phyloP scores from a whole-genome alignment of 2,888 invertebrate genomes.

The Mantis religiosa region DNA sequence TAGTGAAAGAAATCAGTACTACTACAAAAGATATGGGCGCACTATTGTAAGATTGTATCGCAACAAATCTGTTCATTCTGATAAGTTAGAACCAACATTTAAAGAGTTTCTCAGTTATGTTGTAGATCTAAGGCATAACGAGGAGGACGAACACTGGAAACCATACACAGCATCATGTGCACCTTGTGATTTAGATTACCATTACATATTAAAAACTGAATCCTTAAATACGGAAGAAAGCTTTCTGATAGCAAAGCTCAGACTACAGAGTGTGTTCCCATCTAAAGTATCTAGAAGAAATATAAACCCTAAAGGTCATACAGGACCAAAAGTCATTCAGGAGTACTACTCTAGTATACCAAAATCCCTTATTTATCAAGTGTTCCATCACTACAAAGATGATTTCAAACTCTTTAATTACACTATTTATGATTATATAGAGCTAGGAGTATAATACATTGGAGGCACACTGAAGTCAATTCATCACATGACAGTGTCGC shows the following conservation, averaged over 20 bases:
- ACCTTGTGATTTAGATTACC: slow-evolving; percentile 49
- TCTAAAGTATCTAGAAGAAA: slow-evolving; percentile 32
- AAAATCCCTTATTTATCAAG: slow-evolving; percentile 35
- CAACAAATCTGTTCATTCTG: slow-evolving; percentile 20
- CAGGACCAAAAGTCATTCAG: slow-evolving; percentile 37
- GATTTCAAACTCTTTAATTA: slow-evolving; percentile 49
- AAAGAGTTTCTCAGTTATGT: slow-evolving; percentile 49
- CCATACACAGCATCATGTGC: slow-evolving; percentile 46
- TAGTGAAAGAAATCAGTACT: slow-evolving; percentile 39
- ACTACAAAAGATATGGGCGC: slow-evolving; percentile 40
- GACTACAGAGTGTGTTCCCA: slow-evolving; percentile 35
- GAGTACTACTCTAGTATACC: slow-evolving; percentile 40
- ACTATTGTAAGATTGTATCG: slow-evolving; percentile 40
- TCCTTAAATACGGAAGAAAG: slow-evolving; percentile 45
- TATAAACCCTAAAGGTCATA: slow-evolving; percentile 38
- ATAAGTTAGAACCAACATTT: slow-evolving; percentile 42
- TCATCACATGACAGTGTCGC: too few species aligned
- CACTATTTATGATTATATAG: slow-evolving; percentile 36
- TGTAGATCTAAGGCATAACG: slow-evolving; percentile 36
- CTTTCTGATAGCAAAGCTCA: slow-evolving; percentile 38
- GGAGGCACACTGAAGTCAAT: too few species aligned
- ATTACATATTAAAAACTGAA: slow-evolving; percentile 50
- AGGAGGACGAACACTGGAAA: slow-evolving; percentile 50
- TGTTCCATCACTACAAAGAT: slow-evolving; percentile 43
- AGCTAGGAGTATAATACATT: slow-evolving; percentile 14